Evolutionary conservation across 53 echinoderm and acorn worm species (phyloP).

Genomic region (Astropecten irregularis): DNA sequence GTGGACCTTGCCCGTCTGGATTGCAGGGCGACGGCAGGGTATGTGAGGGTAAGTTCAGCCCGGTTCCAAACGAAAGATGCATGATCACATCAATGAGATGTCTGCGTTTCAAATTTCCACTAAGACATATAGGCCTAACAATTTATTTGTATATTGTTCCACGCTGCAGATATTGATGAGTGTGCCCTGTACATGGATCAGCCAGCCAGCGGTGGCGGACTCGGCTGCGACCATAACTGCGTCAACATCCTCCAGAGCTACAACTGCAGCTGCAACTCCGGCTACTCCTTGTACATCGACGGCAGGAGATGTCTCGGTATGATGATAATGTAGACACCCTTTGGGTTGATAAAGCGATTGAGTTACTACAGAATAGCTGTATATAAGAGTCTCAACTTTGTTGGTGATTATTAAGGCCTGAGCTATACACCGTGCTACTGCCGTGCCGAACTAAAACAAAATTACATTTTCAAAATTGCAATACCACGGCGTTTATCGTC

Average conservation of each 20-base stretch:
- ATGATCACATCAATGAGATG: too few species aligned
- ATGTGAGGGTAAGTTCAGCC: background rate
- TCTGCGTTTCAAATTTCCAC: background rate
- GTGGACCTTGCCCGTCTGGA: constrained; percentile 71
- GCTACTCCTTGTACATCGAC: constrained; percentile 62
- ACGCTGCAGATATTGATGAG: constrained; percentile 74
- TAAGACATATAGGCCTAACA: background rate
- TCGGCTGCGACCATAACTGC: constrained; percentile 67
- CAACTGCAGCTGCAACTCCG: constrained; percentile 68
- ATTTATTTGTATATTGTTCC: background rate
- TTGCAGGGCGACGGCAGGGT: constrained; percentile 69
- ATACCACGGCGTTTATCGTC: too few species aligned
- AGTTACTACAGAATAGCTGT: background rate
- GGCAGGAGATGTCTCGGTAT: constrained; percentile 69
- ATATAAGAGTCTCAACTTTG: background rate
- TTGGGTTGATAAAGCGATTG: background rate
- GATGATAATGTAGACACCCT: background rate
- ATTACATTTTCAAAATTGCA: too few species aligned
- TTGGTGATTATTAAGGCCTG: background rate
- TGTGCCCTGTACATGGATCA: constrained; percentile 58
- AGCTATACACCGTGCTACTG: too few species aligned
- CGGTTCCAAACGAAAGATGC: too few species aligned
- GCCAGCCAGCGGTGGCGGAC: constrained; percentile 47
- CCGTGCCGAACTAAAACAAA: too few species aligned
- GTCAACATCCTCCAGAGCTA: constrained; percentile 61